Conservation (phyloP, 2,113 vertebrate species). For the Equus quagga region DNA sequence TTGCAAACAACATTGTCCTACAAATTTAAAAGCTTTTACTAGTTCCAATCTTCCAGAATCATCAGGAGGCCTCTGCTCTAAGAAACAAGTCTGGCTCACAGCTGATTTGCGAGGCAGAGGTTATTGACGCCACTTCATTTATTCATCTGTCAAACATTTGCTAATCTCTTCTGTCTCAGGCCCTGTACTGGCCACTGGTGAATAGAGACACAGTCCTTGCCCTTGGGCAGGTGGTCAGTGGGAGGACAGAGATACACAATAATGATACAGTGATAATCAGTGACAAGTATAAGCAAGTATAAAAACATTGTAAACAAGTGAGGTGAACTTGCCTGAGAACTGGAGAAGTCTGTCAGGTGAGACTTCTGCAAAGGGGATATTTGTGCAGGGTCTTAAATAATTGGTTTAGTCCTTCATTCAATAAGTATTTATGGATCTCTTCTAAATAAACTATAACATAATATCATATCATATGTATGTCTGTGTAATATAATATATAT, state of each 20-base stretch:
- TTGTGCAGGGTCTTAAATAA: slow-evolving; percentile 10
- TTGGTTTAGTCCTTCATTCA: background rate
- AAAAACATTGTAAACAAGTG: slow-evolving; percentile 5
- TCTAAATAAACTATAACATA: slow-evolving; percentile 39
- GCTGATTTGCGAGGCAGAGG: background rate
- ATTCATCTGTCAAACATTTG: background rate
- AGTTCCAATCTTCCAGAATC: slow-evolving; percentile 7
- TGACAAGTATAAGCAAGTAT: background rate
- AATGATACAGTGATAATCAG: background rate
- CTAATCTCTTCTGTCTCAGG: background rate
- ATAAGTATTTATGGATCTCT: slow-evolving; percentile 2
- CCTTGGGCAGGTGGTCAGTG: background rate
- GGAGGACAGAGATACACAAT: background rate
- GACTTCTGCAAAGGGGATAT: background rate
- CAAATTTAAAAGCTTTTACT: slow-evolving; percentile 10
- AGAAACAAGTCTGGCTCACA: background rate
- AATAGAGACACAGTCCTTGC: background rate
- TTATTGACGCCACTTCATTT: background rate
- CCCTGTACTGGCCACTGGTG: background rate
- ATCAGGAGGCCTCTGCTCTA: background rate
- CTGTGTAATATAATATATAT: background rate
- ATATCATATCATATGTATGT: background rate
- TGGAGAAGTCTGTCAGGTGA: background rate
- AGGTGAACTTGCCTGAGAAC: background rate
- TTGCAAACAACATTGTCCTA: slow-evolving; percentile 3